Percentiles rank a stretch among this genome's conserved stretches.
Conservation (phyloP, 2,113 vertebrate genomes). For the Anoura caudifer region DNA sequence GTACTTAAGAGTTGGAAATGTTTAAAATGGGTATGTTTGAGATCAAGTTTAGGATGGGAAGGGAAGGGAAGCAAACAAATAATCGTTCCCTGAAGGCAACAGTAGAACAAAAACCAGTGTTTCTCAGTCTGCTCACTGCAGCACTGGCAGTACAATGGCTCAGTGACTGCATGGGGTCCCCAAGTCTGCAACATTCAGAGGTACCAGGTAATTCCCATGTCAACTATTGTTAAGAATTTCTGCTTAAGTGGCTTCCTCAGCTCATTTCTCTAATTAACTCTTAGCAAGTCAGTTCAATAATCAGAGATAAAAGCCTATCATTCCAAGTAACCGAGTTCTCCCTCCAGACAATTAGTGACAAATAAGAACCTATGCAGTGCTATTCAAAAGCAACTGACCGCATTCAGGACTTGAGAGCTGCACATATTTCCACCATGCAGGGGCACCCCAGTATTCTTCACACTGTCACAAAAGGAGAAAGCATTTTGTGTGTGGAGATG, state of each 20-base stretch:
- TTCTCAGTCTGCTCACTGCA: background rate
- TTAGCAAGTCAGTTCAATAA: background rate
- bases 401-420: background rate
- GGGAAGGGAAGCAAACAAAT: background rate
- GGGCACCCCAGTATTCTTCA: background rate
- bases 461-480: background rate
- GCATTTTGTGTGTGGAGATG: background rate
- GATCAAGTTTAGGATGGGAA: background rate
- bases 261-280: background rate
- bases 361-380: background rate
- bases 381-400: background rate
- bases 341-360: background rate
- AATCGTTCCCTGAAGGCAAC: background rate
- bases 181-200: accelerated
- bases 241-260: background rate
- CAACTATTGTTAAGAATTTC: background rate
- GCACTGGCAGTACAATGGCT: background rate
- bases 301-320: background rate
- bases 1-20: background rate
- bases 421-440: background rate
- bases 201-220: background rate
- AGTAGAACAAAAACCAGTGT: background rate
- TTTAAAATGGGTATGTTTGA: background rate
- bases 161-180: accelerated
- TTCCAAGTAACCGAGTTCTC: background rate